Evolutionary conservation across 2,888 invertebrate genomes (phyloP).

Genomic region (Phalera bucephala): DNA sequence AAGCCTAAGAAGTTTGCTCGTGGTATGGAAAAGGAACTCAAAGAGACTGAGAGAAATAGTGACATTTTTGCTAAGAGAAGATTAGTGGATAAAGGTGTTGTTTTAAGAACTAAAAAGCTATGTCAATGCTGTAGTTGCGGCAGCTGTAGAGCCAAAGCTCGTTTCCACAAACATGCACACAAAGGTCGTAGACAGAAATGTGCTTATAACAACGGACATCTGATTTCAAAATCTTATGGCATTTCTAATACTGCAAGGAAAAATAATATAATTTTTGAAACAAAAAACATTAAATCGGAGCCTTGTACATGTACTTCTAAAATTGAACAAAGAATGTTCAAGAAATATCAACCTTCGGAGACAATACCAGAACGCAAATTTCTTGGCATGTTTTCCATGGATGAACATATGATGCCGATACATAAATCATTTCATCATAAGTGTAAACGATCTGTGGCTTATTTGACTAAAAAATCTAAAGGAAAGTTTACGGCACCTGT

Average conservation of each 20-base stretch:
- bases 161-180: constrained; percentile 11
- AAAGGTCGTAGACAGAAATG: constrained; percentile 27
- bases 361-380: not conserved
- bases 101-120: constrained; percentile 31
- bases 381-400: not conserved
- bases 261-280: constrained; percentile 29
- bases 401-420: constrained; percentile 7
- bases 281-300: constrained; percentile 52
- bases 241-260: constrained; percentile 19
- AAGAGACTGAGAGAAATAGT: constrained; percentile 30
- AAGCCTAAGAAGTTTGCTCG: constrained; percentile 18
- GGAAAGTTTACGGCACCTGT: constrained; percentile 24
- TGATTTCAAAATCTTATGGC: constrained; percentile 29
- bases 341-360: not conserved
- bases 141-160: constrained; percentile 39
- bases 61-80: constrained; percentile 42
- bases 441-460: constrained; percentile 29
- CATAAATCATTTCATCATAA: constrained; percentile 32
- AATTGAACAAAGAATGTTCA: constrained; percentile 18
- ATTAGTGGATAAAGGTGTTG: constrained; percentile 46
- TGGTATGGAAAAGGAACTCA: constrained; percentile 17
- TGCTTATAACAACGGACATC: constrained; percentile 11
- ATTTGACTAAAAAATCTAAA: constrained; percentile 18
- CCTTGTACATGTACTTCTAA: constrained; percentile 51
- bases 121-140: constrained; percentile 57